Conservation (phyloP, 1,140 invertebrate species). For the Pogonognathellus flavescens region DNA sequence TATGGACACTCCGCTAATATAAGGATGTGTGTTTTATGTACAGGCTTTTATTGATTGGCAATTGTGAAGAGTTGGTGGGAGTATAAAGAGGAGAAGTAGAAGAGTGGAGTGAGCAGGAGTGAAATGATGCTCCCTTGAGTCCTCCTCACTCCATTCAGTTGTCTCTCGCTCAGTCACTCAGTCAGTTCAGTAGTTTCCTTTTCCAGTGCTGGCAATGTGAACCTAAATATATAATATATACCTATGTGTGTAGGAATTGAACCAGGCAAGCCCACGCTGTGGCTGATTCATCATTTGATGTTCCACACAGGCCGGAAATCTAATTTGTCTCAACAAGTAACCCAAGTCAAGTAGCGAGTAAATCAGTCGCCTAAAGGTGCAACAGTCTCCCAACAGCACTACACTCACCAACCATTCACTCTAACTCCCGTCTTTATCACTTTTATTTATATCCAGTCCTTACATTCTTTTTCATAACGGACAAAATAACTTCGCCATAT, state of each 20-base stretch:
- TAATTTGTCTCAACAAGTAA: conserved; percentile 62
- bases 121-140: conserved; percentile 30
- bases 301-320: conserved; percentile 51
- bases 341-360: conserved; percentile 39
- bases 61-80: conserved; percentile 8
- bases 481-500: no score
- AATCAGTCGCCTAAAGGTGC: conserved; percentile 58
- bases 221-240: neutral
- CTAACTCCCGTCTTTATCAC: neutral
- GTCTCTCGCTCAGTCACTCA: neutral
- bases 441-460: no score
- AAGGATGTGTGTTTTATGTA: conserved; percentile 4
- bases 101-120: neutral
- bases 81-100: neutral
- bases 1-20: neutral
- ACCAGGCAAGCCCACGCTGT: neutral
- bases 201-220: neutral
- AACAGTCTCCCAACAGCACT: conserved; percentile 34
- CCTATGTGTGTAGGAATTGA: neutral
- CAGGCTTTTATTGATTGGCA: conserved; percentile 57
- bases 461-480: no score
- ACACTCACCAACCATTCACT: neutral
- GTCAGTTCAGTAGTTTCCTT: neutral
- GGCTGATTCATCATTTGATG: conserved; percentile 52
- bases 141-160: conserved; percentile 38